A percentile compares a stretch with the other conserved stretches of the same genome.
These are phyloP conservation scores for Drosophila eugracilis DNA, from an alignment of 1,140 invertebrate species.

Conservation along the genomic window DNA sequence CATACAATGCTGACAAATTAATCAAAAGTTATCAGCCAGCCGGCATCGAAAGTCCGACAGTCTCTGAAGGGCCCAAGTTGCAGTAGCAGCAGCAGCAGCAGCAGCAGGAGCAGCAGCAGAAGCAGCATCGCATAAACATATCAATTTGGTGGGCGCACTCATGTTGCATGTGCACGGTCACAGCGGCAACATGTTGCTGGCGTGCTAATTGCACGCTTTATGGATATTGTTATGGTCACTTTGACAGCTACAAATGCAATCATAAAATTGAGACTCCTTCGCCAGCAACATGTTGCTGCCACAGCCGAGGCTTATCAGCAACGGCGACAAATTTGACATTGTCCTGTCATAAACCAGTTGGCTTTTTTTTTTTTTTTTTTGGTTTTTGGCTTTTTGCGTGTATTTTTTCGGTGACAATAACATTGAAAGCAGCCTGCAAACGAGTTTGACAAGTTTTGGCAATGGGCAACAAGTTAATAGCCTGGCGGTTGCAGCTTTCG, in stretches of 20 bases:
- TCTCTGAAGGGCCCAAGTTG: slow-evolving; percentile 52
- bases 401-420: slow-evolving; percentile 77
- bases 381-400: slow-evolving; percentile 34
- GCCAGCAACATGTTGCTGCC: slow-evolving; percentile 63
- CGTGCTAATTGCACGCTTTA: slow-evolving; percentile 76
- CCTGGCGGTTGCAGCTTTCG: slow-evolving; percentile 68
- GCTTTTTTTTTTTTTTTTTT: slow-evolving; percentile 52
- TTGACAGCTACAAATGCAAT: slow-evolving; percentile 68
- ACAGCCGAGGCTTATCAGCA: slow-evolving; percentile 57
- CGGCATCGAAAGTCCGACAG: slow-evolving; percentile 58
- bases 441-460: slow-evolving; percentile 79
- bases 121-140: slow-evolving; percentile 72
- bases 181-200: slow-evolving; percentile 71
- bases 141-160: slow-evolving; percentile 70
- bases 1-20: slow-evolving; percentile 82
- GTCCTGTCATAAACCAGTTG: slow-evolving; percentile 80
- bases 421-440: slow-evolving; percentile 79
- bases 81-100: slow-evolving; percentile 26
- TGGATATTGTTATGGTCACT: slow-evolving; percentile 72
- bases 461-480: slow-evolving; percentile 80
- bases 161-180: slow-evolving; percentile 47
- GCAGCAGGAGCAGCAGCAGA: slow-evolving; percentile 29
- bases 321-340: slow-evolving; percentile 72
- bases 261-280: slow-evolving; percentile 28
- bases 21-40: slow-evolving; percentile 80